Evolutionary conservation across 2,797 vertebrate genomes (phyloP).

Genomic region (Malurus leucopterus): DNA sequence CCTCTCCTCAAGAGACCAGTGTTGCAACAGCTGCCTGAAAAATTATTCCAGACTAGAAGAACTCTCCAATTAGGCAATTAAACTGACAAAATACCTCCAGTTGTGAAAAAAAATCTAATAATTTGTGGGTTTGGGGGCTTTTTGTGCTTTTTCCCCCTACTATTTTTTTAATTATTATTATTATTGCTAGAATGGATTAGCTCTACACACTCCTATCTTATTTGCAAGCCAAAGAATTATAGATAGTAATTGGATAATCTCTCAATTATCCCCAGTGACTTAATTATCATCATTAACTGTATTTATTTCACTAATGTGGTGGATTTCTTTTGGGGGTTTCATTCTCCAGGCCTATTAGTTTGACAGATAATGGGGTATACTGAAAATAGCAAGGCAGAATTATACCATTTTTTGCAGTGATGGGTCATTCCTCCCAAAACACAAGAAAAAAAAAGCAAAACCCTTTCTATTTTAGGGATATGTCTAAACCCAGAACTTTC

Average conservation of each 20-base stretch:
- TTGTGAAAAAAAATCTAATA: background rate
- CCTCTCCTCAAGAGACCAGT: background rate
- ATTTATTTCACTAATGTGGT: constrained; percentile 62
- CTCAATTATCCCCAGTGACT: constrained; percentile 59
- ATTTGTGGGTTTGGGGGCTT: background rate
- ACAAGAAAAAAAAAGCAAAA: background rate
- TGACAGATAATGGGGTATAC: constrained; percentile 27
- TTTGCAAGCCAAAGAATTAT: constrained; percentile 49
- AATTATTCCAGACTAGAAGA: background rate
- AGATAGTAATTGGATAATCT: constrained; percentile 64
- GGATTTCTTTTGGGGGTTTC: constrained; percentile 57
- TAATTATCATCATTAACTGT: constrained; percentile 64
- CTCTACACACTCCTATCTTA: constrained; percentile 8
- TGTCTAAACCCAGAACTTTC: background rate
- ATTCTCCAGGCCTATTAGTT: constrained; percentile 42
- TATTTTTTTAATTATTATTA: background rate
- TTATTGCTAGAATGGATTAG: constrained; percentile 23
- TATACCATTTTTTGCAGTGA: background rate
- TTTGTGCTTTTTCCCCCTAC: background rate
- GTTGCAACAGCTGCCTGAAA: background rate
- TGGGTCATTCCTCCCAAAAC: background rate
- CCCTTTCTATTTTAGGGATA: background rate
- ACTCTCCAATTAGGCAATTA: background rate
- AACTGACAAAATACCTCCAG: background rate
- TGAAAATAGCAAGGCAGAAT: constrained; percentile 12